Conservation (phyloP, 2,888 invertebrate genomes). For the Melangyna quadrimaculata region DNA sequence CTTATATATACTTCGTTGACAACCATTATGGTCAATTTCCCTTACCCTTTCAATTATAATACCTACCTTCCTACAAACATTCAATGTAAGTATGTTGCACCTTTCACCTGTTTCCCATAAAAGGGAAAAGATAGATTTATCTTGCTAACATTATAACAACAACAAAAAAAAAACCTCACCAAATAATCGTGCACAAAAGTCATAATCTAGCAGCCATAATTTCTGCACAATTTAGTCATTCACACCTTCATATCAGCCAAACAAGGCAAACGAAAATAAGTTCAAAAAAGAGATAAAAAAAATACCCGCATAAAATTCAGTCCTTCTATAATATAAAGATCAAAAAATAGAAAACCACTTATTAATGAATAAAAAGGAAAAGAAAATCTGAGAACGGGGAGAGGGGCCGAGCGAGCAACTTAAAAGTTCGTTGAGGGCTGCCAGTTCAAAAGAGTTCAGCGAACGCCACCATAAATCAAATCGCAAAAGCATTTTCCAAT, state of each 20-base stretch:
- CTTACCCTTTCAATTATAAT: no score
- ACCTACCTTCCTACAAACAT: no score
- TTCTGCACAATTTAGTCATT: constrained; percentile 36
- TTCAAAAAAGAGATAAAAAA: background rate
- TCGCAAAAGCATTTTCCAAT: constrained; percentile 70
- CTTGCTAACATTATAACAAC: background rate
- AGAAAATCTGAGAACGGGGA: background rate
- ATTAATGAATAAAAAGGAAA: background rate
- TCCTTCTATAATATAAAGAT: constrained; percentile 64
- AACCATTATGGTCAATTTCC: no score
- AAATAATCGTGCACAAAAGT: constrained; percentile 4
- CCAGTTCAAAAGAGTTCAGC: constrained; percentile 35
- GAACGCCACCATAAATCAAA: constrained; percentile 65
- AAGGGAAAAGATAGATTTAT: background rate
- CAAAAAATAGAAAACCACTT: constrained; percentile 55
- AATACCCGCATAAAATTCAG: constrained; percentile 30
- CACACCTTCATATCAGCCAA: constrained; percentile 48
- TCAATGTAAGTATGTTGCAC: background rate
- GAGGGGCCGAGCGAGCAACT: background rate
- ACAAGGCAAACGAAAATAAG: background rate
- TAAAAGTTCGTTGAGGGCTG: constrained; percentile 57
- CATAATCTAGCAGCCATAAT: constrained; percentile 17
- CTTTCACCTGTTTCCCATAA: constrained; percentile 1
- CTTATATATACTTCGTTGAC: no score
- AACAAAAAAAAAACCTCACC: background rate